These are phyloP conservation scores for Harpagoxenus sublaevis DNA, from an alignment of 2,888 invertebrate genomes.

Conservation along the genomic window DNA sequence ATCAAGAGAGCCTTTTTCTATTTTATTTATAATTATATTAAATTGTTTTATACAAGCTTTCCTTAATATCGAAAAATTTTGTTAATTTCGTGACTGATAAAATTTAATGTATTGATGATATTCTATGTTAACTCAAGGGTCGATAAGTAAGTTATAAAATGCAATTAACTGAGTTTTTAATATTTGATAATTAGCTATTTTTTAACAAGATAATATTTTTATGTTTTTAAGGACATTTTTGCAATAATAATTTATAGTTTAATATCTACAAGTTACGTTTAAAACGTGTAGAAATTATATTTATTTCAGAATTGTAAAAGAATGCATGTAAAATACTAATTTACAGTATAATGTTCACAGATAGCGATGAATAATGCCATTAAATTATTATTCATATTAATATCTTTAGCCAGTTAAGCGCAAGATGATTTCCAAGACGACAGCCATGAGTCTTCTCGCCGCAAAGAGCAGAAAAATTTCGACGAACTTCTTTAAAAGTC, in stretches of 20 bases:
- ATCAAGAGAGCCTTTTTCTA: too few relatives aligned
- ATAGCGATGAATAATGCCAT: slow-evolving; percentile 25
- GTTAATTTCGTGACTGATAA: too few relatives aligned
- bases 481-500: slow-evolving; percentile 51
- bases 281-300: not conserved
- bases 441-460: slow-evolving; percentile 9
- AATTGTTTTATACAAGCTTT: too few relatives aligned
- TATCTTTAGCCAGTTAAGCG: slow-evolving; percentile 19
- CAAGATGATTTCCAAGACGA: slow-evolving; percentile 12
- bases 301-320: not conserved
- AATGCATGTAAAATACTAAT: not conserved
- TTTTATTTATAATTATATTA: too few relatives aligned
- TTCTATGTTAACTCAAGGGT: too few relatives aligned
- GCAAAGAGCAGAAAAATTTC: slow-evolving; percentile 47
- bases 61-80: too few relatives aligned
- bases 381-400: slow-evolving; percentile 44
- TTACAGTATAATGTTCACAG: not conserved
- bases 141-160: too few relatives aligned
- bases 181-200: too few relatives aligned
- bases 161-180: too few relatives aligned
- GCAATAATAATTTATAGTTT: not conserved
- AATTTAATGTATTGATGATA: too few relatives aligned
- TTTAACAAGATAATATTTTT: too few relatives aligned
- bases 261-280: not conserved
- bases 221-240: not conserved